Conservation (phyloP, 1,140 invertebrate species). For the Rhopalosiphum maidis region DNA sequence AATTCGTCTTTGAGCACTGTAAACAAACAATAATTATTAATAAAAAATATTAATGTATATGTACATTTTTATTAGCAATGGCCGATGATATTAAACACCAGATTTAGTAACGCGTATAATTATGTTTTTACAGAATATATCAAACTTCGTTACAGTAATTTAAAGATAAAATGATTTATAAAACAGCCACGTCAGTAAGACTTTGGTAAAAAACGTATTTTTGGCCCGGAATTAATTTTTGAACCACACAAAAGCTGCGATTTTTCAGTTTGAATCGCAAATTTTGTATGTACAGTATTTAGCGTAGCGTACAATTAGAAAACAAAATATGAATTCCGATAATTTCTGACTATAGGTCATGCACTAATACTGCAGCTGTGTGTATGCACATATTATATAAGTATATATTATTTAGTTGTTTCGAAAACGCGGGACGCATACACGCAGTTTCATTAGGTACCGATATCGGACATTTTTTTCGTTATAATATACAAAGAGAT, state of each 20-base stretch:
- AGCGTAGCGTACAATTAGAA: background rate
- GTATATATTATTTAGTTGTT: background rate
- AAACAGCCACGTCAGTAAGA: background rate
- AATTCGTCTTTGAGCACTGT: conserved; percentile 94
- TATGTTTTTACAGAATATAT: background rate
- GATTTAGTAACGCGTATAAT: background rate
- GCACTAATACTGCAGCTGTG: background rate
- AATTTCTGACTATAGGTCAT: background rate
- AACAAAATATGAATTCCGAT: background rate
- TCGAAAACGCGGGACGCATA: background rate
- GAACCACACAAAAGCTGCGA: no score
- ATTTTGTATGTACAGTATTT: background rate
- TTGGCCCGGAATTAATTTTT: no score
- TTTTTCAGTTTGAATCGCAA: no score
- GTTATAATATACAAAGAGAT: background rate
- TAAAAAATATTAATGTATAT: background rate
- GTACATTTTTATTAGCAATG: background rate
- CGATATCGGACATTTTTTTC: background rate
- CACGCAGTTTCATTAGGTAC: background rate
- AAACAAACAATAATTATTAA: conserved; percentile 64
- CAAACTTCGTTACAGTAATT: background rate
- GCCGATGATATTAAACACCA: background rate
- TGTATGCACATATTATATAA: no score
- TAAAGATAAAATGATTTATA: background rate
- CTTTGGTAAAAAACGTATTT: no score